phyloP scores from a whole-genome alignment of 2,888 invertebrate genomes.

The Drosophila falleni region DNA sequence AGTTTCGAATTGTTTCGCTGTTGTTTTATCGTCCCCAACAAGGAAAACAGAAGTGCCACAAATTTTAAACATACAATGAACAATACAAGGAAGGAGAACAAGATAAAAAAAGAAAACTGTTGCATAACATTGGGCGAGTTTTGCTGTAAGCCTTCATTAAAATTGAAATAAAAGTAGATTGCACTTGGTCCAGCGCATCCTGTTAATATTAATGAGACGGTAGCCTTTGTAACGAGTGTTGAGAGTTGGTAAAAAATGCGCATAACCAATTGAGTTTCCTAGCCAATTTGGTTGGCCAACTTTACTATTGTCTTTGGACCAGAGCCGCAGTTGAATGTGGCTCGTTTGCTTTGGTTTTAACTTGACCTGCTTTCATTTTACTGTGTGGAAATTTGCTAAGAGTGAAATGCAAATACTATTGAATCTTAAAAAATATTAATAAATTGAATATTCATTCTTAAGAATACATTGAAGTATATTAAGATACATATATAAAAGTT shows the following conservation, averaged over 20 bases:
- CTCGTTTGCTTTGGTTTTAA: slow-evolving; percentile 15
- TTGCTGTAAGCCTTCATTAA: slow-evolving; percentile 39
- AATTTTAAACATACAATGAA: slow-evolving; percentile 52
- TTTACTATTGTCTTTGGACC: slow-evolving; percentile 39
- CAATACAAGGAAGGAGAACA: slow-evolving; percentile 1
- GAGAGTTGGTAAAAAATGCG: slow-evolving; percentile 44
- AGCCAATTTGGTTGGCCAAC: slow-evolving; percentile 52
- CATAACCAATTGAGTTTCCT: slow-evolving; percentile 53
- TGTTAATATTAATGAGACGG: slow-evolving; percentile 57
- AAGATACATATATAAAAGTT: not conserved
- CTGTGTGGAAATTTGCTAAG: not conserved
- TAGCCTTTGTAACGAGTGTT: slow-evolving; percentile 14
- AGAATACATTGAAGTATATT: not conserved
- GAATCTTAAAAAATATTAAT: not conserved
- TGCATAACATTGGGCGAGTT: slow-evolving; percentile 47
- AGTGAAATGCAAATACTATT: not conserved
- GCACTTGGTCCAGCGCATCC: slow-evolving; percentile 39
- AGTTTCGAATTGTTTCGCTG: slow-evolving; percentile 37
- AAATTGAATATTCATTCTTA: not conserved
- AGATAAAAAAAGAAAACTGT: slow-evolving; percentile 37
- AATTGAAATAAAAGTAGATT: slow-evolving; percentile 39
- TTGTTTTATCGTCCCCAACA: slow-evolving; percentile 41
- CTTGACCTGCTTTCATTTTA: slow-evolving; percentile 34
- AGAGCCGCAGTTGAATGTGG: not conserved
- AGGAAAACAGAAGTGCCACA: slow-evolving; percentile 72